A percentile compares a stretch with the other conserved stretches of the same genome.
phyloP scores from a whole-genome alignment of 2,797 vertebrate species.

The Leucoraja ocellata region DNA sequence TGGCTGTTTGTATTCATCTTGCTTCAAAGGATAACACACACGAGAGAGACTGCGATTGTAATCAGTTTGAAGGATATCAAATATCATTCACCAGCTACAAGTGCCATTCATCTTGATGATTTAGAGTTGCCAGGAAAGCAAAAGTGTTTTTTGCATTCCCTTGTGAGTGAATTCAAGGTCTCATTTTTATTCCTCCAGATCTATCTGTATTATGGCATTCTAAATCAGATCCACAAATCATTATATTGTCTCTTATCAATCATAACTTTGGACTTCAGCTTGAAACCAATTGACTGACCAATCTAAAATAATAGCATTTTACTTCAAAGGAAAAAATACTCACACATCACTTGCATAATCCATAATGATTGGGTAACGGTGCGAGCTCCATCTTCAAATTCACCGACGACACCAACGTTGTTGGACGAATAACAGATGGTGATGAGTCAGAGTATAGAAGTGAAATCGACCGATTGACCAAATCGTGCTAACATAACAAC shows the following conservation, averaged over 20 bases:
- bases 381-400: no score
- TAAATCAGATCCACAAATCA: no score
- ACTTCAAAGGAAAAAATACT: background rate
- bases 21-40: no score
- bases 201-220: background rate
- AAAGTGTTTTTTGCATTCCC: background rate
- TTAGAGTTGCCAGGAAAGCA: background rate
- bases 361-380: background rate
- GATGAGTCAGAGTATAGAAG: no score
- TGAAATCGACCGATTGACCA: no score
- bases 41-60: no score
- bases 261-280: background rate
- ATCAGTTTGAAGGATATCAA: no score
- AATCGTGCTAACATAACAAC: no score
- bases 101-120: background rate
- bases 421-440: no score
- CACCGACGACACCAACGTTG: no score
- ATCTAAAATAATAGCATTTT: background rate
- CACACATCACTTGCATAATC: background rate
- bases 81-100: background rate
- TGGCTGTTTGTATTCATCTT: background rate
- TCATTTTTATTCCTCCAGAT: background rate
- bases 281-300: background rate
- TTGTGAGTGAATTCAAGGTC: background rate
- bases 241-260: background rate